phyloP scores from a whole-genome alignment of 2,797 vertebrate species.

The Gorsachius magnificus region DNA sequence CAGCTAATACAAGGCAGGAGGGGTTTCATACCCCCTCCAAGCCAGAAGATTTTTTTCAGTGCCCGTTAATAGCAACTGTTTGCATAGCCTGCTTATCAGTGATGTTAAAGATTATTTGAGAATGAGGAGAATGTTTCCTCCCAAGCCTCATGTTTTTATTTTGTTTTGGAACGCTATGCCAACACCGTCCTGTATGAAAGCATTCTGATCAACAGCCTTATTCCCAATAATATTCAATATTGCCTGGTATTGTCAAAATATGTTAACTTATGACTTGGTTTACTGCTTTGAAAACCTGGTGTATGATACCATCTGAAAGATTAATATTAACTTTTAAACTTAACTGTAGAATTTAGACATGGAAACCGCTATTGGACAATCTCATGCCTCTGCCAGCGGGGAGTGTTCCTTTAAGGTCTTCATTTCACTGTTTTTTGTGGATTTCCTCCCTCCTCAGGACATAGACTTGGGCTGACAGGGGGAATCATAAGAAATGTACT shows the following conservation, averaged over 20 bases:
- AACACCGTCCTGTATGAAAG: not conserved
- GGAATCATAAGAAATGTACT: not conserved
- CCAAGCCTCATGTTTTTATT: not conserved
- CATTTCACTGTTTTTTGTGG: not conserved
- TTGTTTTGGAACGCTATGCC: not conserved
- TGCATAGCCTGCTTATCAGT: not conserved
- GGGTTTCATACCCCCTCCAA: not conserved
- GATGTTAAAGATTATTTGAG: not conserved
- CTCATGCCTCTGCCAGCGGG: not conserved
- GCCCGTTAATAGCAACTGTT: not conserved
- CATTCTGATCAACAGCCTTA: not conserved
- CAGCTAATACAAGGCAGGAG: not conserved
- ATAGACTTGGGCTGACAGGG: not conserved
- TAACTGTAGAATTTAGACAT: not conserved
- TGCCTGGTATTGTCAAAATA: not conserved
- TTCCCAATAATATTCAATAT: not conserved
- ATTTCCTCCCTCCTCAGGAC: not conserved
- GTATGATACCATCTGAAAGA: not conserved
- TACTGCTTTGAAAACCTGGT: not conserved
- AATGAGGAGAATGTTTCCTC: not conserved
- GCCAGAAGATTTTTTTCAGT: not conserved
- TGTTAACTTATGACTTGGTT: not conserved
- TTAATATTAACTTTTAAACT: not conserved
- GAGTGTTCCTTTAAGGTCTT: not conserved
- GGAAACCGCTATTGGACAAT: not conserved